Evolutionary conservation across 2,888 invertebrate genomes (phyloP).

Genomic region (Reticulitermes lucifugus): DNA sequence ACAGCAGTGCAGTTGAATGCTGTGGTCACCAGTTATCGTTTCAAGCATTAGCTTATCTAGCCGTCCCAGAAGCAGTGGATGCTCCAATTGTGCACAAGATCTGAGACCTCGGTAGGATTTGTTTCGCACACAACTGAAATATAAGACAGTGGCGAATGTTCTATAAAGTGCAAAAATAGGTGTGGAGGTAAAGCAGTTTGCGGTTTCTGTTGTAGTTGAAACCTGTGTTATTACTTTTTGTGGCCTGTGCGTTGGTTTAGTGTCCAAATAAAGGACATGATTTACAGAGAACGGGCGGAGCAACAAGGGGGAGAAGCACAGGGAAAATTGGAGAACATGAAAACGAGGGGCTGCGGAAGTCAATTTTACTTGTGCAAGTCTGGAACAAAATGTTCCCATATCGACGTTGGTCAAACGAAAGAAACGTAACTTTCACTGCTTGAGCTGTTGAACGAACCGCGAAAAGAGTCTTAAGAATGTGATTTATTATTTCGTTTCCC

Average conservation of each 20-base stretch:
- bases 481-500: not conserved
- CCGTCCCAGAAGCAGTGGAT: too few species aligned
- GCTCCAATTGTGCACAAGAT: not conserved
- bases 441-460: not conserved
- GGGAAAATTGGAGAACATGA: conserved; percentile 14
- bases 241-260: not conserved
- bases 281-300: conserved; percentile 1
- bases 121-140: not conserved
- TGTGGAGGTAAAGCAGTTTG: not conserved
- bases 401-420: not conserved
- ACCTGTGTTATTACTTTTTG: conserved; percentile 16
- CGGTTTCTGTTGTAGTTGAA: not conserved
- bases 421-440: not conserved
- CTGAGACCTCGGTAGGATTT: not conserved
- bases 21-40: too few species aligned
- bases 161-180: not conserved
- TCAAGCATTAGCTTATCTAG: too few species aligned
- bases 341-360: not conserved
- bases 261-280: conserved; percentile 11
- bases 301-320: not conserved
- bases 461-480: not conserved
- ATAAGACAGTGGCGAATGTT: not conserved
- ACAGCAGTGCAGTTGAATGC: too few species aligned
- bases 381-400: not conserved
- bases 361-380: not conserved